Evolutionary conservation across 2,797 vertebrate species (phyloP), one percentile per base, ranked within the genome.

Genomic region (Hirundo rustica): DNA sequence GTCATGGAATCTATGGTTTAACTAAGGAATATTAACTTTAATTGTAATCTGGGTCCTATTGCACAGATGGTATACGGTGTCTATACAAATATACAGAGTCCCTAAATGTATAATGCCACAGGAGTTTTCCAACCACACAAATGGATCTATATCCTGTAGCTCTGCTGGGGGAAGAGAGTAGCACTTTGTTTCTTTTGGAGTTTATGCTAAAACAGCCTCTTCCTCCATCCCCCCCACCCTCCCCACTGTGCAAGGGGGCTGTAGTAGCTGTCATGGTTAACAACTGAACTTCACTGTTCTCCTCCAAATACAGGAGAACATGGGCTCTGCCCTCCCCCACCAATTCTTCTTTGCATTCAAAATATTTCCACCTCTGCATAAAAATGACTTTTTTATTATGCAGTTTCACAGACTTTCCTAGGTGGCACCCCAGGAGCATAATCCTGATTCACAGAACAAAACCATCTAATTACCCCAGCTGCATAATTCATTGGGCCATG

Each of bases 371-470:
- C 38, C 30, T 77, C 80, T 96, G 92, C 91, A 96, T 94, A 85
- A 94, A 95, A 92, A 90, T 71, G 34, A 66, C 90, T 95, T 93
- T 95, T 92, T 91, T 79, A 88, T 79, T 38, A 65, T 60, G 93
- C 91, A 88, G 86, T 89, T 92, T 85, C 67, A 15, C 60, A 90
- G 95, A 89, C 61, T 75, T 64, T 92, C 82, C 86, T 80, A 91
- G 79, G 55, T 91, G 66, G 81, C 90, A 92, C 81, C 70, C 72
- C 77, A 68, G 77, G 45, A 92, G 62, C 74, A 87, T 44, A 48
- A 78, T 94, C 85, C 93, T 51, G 61, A 85, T 84, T 74, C 89
- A 72, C 64, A 86, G 71, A 88, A 89, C 94, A 97, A 94, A 96
- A 92, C 36, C 94, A 87, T 50, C 94, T 80, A 68, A 90, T 96